Percentiles rank a stretch among this genome's conserved stretches.
Conservation (phyloP, 2,888 invertebrate species). For the Helleia helle region DNA sequence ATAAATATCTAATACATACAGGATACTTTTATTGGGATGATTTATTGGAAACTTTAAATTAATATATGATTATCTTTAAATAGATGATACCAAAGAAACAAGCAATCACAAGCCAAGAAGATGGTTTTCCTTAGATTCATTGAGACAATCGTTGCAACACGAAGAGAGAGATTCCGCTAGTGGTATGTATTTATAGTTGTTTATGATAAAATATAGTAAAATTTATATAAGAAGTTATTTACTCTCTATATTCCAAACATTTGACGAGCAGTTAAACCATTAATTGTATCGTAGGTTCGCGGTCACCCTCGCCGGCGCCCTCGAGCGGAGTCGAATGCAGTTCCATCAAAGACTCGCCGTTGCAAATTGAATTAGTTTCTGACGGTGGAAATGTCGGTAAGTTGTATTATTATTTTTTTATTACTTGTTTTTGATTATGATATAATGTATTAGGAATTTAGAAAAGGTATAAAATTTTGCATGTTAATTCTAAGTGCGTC, state of each 20-base stretch:
- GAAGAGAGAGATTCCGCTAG: conserved; percentile 65
- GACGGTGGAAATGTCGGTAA: conserved; percentile 73
- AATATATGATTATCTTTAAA: too few species aligned
- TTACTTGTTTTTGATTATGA: too few species aligned
- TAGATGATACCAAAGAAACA: conserved; percentile 56
- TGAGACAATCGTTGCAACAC: conserved; percentile 47
- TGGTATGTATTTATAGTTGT: conserved; percentile 36
- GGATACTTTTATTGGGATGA: too few species aligned
- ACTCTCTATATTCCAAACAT: too few species aligned
- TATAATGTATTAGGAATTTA: too few species aligned
- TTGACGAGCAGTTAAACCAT: too few species aligned
- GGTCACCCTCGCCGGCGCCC: conserved; percentile 91
- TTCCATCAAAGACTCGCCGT: conserved; percentile 82
- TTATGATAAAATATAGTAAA: not conserved
- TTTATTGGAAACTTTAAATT: too few species aligned
- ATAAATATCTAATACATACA: too few species aligned
- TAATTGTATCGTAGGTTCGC: conserved; percentile 64
- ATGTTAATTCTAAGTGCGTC: too few species aligned
- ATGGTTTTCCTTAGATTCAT: conserved; percentile 65
- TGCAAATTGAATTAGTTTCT: conserved; percentile 86
- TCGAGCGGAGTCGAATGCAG: conserved; percentile 91
- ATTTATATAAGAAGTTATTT: not conserved
- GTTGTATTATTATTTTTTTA: too few species aligned
- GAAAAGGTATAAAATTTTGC: too few species aligned
- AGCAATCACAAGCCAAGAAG: conserved; percentile 37